phyloP scores from a whole-genome alignment of 2,888 invertebrate genomes.

The Periphyllus acericola region DNA sequence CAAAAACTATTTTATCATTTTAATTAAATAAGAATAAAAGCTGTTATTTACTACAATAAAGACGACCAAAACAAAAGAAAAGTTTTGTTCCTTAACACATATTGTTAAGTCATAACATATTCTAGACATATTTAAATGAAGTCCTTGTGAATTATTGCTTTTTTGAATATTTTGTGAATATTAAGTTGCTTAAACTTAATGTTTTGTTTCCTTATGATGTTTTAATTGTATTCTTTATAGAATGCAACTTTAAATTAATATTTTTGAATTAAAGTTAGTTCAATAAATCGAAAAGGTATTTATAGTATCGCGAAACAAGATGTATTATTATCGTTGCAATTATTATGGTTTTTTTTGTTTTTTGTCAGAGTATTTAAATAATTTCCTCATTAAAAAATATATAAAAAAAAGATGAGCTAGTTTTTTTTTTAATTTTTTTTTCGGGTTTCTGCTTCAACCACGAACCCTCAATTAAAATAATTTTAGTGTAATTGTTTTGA shows the following conservation, averaged over 20 bases:
- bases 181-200: neutral
- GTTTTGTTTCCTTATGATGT: neutral
- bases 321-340: neutral
- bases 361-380: neutral
- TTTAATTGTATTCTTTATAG: neutral
- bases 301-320: neutral
- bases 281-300: neutral
- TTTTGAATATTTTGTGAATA: neutral
- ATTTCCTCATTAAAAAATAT: neutral
- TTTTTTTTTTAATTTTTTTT: neutral
- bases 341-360: neutral
- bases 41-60: neutral
- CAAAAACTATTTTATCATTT: slow-evolving; percentile 27
- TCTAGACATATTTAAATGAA: slow-evolving; percentile 14
- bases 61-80: neutral
- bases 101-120: slow-evolving; percentile 31
- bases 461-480: slow-evolving; percentile 8
- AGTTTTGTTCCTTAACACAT: neutral
- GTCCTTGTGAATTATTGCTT: neutral
- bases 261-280: neutral
- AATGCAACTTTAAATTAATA: neutral
- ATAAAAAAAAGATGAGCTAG: neutral
- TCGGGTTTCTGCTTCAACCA: neutral
- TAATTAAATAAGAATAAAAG: slow-evolving; percentile 31
- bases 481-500: slow-evolving; percentile 29